phyloP scores from a whole-genome alignment of 2,888 invertebrate species.

The Lithophane ornitopus region DNA sequence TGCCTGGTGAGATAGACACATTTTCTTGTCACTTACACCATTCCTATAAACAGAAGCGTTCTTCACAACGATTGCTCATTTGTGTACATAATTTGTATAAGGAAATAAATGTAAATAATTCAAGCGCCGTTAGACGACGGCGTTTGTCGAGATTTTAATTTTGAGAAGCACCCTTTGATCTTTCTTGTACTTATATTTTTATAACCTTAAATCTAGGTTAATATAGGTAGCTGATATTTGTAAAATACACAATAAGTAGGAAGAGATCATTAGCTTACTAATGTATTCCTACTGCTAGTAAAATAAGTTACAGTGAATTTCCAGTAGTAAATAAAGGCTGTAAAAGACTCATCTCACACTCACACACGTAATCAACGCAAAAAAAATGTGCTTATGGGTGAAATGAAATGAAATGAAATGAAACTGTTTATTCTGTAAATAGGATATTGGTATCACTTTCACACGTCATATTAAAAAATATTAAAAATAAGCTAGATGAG shows the following conservation, averaged over 20 bases:
- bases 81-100: constrained; percentile 74
- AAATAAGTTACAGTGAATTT: background rate
- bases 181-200: constrained; percentile 9
- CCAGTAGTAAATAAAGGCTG: too few relatives aligned
- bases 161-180: constrained; percentile 51
- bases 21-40: constrained; percentile 56
- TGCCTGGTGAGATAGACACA: too few relatives aligned
- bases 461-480: too few relatives aligned
- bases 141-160: constrained; percentile 60
- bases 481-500: too few relatives aligned
- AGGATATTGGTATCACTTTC: too few relatives aligned
- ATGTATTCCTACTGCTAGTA: background rate
- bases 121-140: constrained; percentile 38
- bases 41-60: constrained; percentile 63
- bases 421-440: too few relatives aligned
- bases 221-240: too few relatives aligned
- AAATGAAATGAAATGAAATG: too few relatives aligned
- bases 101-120: constrained; percentile 74
- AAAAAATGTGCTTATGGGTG: too few relatives aligned
- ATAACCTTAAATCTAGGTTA: constrained; percentile 1
- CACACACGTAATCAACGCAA: too few relatives aligned
- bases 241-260: background rate
- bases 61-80: constrained; percentile 75
- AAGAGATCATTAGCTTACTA: constrained; percentile 8
- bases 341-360: too few relatives aligned